Conservation (phyloP, 2,797 vertebrate species). For the Peromyscus eremicus region DNA sequence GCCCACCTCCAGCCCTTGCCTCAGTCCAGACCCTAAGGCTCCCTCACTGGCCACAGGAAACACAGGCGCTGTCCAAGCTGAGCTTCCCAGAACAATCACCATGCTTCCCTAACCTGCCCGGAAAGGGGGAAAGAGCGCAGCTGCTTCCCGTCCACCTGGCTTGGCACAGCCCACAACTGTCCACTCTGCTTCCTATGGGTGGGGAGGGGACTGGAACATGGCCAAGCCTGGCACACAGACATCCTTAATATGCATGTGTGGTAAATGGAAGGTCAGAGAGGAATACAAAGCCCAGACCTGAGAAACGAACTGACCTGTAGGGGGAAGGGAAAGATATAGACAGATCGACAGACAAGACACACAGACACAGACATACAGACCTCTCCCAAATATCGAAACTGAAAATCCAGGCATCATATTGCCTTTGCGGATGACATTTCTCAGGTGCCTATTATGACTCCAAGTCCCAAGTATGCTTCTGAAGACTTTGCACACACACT, state of each 20-base stretch:
- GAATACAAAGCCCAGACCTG: not conserved
- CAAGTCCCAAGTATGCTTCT: not conserved
- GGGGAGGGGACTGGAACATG: not conserved
- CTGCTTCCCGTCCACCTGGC: constrained; percentile 70
- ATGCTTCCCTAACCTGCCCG: constrained; percentile 1
- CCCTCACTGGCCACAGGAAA: constrained; percentile 47
- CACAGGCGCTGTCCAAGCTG: not conserved
- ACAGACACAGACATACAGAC: not conserved
- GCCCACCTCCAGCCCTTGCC: not conserved
- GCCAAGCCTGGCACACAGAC: not conserved
- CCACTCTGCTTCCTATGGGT: not conserved
- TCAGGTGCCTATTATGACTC: not conserved
- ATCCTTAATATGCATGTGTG: not conserved
- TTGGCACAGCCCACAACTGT: not conserved
- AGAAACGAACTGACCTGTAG: not conserved
- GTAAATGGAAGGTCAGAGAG: not conserved
- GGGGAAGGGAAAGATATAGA: not conserved
- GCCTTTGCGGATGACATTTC: not conserved
- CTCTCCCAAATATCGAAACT: not conserved
- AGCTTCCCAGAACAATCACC: constrained; percentile 38
- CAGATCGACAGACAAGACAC: not conserved
- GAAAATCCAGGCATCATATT: not conserved
- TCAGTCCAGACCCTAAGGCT: not conserved
- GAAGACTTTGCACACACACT: accelerated
- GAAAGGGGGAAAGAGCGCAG: not conserved